A percentile compares a stretch with the other conserved stretches of the same genome.
Evolutionary conservation across 1,140 invertebrate genomes (phyloP).

Genomic region (Scaptomyza graminum): DNA sequence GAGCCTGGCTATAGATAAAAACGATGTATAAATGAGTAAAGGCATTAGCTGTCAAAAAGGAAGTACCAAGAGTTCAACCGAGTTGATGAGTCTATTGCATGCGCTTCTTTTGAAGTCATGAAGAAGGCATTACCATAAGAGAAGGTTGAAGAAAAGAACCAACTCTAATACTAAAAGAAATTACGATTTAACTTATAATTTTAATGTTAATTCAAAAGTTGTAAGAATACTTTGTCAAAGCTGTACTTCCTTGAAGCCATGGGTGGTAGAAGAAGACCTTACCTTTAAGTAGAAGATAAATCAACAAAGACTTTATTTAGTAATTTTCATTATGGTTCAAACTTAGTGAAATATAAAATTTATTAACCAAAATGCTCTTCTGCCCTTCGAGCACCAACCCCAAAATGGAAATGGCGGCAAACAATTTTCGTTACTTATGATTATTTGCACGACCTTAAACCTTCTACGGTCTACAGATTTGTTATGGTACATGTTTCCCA

Average conservation of each 20-base stretch:
- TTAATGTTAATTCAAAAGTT: not conserved
- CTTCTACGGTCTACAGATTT: slow-evolving; percentile 1
- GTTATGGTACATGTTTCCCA: slow-evolving; percentile 2
- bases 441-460: slow-evolving; percentile 48
- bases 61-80: not conserved
- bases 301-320: no score
- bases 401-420: not conserved
- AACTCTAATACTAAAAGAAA: no score
- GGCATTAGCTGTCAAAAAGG: slow-evolving; percentile 55
- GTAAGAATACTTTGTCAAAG: no score
- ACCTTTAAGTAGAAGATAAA: no score
- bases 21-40: slow-evolving; percentile 23
- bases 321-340: no score
- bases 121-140: no score
- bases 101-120: slow-evolving; percentile 12
- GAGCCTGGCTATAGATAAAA: slow-evolving; percentile 56
- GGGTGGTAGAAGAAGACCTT: no score
- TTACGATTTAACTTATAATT: no score
- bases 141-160: no score
- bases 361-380: not conserved
- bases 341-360: no score
- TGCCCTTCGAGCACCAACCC: not conserved
- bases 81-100: slow-evolving; percentile 10
- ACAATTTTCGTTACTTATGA: slow-evolving; percentile 44
- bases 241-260: no score